Base-by-base conservation (phyloP, 2,888 invertebrate species). In the Anagyrus pseudococci region DNA sequence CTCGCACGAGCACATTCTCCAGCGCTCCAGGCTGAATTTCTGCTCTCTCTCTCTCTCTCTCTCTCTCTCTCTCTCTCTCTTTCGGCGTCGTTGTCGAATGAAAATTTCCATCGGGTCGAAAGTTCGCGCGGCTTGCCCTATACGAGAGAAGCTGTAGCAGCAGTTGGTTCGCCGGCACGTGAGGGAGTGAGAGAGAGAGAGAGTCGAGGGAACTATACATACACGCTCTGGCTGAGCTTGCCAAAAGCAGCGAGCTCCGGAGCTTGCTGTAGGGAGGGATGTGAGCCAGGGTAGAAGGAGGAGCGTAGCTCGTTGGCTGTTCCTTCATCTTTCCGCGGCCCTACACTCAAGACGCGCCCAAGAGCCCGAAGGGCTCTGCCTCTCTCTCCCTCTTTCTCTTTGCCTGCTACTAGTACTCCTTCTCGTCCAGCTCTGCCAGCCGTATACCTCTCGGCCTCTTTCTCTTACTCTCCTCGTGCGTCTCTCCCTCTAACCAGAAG, bases 241-340 rank as follows among this genome's bases (percentile, higher is more conserved):
- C 76, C 75, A 78, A 78, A 79, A 79, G 73, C 77, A 79, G 76
- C 23, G 26, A 23, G 26, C 50, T n/a, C 40, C 8, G 8, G 75
- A n/a, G n/a, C n/a, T n/a, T n/a, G n/a, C n/a, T n/a, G n/a, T n/a
- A n/a, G n/a, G n/a, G n/a, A n/a, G n/a, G n/a, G n/a, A n/a, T n/a
- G n/a, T n/a, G n/a, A n/a, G n/a, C n/a, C n/a, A n/a, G n/a, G n/a
- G n/a, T n/a, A n/a, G n/a, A n/a, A n/a, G n/a, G n/a, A n/a, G n/a
- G n/a, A n/a, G n/a, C n/a, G n/a, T n/a, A n/a, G n/a, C n/a, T n/a
- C n/a, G n/a, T n/a, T n/a, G n/a, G n/a, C n/a, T n/a, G n/a, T n/a
- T n/a, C n/a, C n/a, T n/a, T n/a, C n/a, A n/a, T n/a, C n/a, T n/a
- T n/a, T n/a, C n/a, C n/a, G n/a, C n/a, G n/a, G n/a, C n/a, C n/a